Base-by-base conservation (phyloP, 2,113 vertebrate species). In the Amazona vittata region DNA sequence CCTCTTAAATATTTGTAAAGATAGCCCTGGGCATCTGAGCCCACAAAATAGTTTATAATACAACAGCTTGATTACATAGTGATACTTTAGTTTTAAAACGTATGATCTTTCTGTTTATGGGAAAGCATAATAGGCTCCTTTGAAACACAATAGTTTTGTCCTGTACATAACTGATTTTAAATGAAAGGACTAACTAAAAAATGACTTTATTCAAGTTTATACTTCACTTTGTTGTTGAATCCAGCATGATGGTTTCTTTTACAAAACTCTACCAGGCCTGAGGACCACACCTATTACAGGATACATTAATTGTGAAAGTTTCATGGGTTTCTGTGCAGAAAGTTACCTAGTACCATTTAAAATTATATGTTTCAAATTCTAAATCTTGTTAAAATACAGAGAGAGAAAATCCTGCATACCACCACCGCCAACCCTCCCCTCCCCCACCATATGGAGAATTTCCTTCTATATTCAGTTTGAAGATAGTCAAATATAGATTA, bases 41-140 rank as follows among this genome's bases (percentile, higher is more conserved):
- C 96, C 96, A 92, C 96, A 95, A 95, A 96, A 97, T 96, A 97
- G 93, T 96, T 97, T 96, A 97, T 96, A 96, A 97, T 97, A 96
- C 96, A 97, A 96, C 95, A 95, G 95, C 96, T 95, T 97, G 97
- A 97, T 97, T 96, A 94, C 96, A 97, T 97, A 97, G 96, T 96
- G 96, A 97, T 96, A 95, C 96, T 97, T 97, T 74, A 95, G 93
- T 97, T 96, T 95, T 97, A 91, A 95, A 97, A 97, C 81, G 70
- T 96, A 96, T 95, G 95, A 96, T 97, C 93, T 97, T 97, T 96
- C 93, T 97, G 96, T 97, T 96, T 97, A 96, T 97, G 91, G 89
- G 96, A 95, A 96, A 89, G 93, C 97, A 96, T 96, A 96, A 96
- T 95, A 96, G 92, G 86, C 84, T 95, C 84, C 94, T 96, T 97